Base-by-base conservation (phyloP, 2,888 invertebrate species). In the Eupeodes luniger region DNA sequence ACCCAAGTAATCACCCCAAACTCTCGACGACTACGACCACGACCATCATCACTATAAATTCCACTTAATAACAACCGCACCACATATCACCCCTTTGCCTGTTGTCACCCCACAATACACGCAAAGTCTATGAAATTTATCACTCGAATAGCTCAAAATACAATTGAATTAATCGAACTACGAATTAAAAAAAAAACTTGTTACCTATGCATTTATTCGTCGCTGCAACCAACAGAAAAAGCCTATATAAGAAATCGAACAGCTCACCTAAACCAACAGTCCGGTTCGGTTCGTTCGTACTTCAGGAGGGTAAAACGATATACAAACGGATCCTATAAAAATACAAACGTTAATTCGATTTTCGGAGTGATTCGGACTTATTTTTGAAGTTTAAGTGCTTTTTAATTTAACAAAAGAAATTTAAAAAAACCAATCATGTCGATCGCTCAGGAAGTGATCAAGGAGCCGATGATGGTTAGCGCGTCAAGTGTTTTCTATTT, bases 401-500 rank as follows among this genome's bases (percentile, higher is more conserved):
- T 34, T 27, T 34, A 14, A 44, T 27, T 27, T 47, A 55, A 34
- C 70, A 69, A 78, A 72, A 67, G 27, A 27, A 27, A 27, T 27
- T 19, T 19, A 51, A 66, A 47, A 36, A 40, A 47, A 61, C 66
- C 49, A 74, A 69, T 78, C 69, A 92, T 92, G 91, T 89, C 91
- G 90, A 81, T 93, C 53, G 78, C 89, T 9, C 90, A 90, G 90
- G 93, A 93, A 90, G 91, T 93, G 89, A 90, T 93, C 69, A 92
- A 92, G 89, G 93, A 93, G 84, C 92, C 93, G n/a, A 90, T 91
- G 47, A 67, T 93, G 70, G 91, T 93, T 79, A 92, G 96, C 59
- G 95, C 96, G 36, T 95, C 96, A 79, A 96, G 94, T 90, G 94
- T 97, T 85, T 97, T 97, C 92, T 96, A 96, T 90, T 95, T 96